These are phyloP conservation scores for Leucoptera coffeella DNA, from an alignment of 2,888 invertebrate genomes.

Conservation along the genomic window DNA sequence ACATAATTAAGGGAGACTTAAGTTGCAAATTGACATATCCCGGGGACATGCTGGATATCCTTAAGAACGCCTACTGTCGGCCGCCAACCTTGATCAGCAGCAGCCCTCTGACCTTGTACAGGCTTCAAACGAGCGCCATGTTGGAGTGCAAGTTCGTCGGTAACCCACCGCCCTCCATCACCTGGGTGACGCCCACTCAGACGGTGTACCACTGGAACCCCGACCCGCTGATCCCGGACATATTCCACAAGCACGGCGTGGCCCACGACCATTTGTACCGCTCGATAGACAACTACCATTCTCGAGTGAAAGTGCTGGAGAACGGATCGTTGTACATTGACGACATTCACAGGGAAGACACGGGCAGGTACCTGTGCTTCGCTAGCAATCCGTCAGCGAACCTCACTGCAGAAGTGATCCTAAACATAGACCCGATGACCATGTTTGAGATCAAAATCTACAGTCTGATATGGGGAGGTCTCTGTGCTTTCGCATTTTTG, in stretches of 20 bases:
- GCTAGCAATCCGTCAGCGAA: conserved; percentile 82
- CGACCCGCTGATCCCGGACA: conserved; percentile 58
- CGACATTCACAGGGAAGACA: conserved; percentile 69
- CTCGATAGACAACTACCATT: conserved; percentile 36
- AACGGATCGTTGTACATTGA: conserved; percentile 75
- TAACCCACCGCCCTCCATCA: conserved; percentile 72
- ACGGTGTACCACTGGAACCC: conserved; percentile 74
- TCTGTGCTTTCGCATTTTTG: conserved; percentile 74
- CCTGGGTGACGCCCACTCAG: conserved; percentile 77
- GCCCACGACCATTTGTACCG: conserved; percentile 52
- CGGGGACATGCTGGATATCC: conserved; percentile 62
- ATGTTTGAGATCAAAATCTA: conserved; percentile 78
- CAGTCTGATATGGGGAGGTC: conserved; percentile 76
- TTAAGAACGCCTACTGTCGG: conserved; percentile 67
- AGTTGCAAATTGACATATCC: conserved; percentile 62
- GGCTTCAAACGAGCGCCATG: conserved; percentile 60
- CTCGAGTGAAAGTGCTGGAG: conserved; percentile 60
- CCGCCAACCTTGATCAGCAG: conserved; percentile 55
- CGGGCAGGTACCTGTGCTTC: conserved; percentile 80
- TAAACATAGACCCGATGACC: conserved; percentile 81
- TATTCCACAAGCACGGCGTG: conserved; percentile 60
- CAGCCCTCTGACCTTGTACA: conserved; percentile 58
- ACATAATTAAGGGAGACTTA: conserved; percentile 51
- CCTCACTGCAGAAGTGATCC: conserved; percentile 63
- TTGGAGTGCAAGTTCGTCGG: conserved; percentile 73